Conservation (phyloP, 2,888 invertebrate genomes). For the Drosophila paracracens region DNA sequence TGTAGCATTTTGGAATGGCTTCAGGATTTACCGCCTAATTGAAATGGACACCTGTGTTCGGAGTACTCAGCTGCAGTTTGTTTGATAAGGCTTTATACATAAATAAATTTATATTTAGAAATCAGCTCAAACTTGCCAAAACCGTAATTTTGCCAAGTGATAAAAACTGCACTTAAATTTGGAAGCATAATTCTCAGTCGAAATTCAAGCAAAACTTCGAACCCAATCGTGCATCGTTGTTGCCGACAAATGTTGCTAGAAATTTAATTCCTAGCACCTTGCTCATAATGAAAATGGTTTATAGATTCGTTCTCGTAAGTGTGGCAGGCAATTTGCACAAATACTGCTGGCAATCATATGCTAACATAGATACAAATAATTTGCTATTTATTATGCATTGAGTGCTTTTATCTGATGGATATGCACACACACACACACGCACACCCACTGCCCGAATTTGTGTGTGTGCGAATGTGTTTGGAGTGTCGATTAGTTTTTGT, state of each 20-base stretch:
- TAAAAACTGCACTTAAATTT: background rate
- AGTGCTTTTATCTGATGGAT: conserved; percentile 33
- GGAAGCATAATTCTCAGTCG: background rate
- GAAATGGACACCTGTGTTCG: conserved; percentile 13
- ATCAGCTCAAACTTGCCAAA: background rate
- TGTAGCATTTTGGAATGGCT: conserved; percentile 11
- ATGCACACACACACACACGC: conserved; percentile 1
- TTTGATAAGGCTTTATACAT: too few species aligned
- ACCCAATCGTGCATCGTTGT: background rate
- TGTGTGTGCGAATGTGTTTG: conserved; percentile 15
- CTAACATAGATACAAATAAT: conserved; percentile 26
- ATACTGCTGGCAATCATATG: conserved; percentile 38
- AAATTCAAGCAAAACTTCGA: background rate
- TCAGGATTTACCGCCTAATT: conserved; percentile 15
- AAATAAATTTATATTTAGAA: background rate
- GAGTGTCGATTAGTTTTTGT: conserved; percentile 39
- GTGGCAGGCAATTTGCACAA: conserved; percentile 55
- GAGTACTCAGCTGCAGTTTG: background rate
- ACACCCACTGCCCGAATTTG: background rate
- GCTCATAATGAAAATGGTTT: conserved; percentile 7
- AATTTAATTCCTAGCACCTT: conserved; percentile 9
- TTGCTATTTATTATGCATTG: conserved; percentile 63
- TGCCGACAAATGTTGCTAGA: background rate
- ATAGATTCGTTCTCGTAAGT: conserved; percentile 18
- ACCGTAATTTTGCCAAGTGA: background rate